These are phyloP conservation scores for Notothenia coriiceps DNA, from an alignment of 2,113 vertebrate species.

Conservation along the genomic window DNA sequence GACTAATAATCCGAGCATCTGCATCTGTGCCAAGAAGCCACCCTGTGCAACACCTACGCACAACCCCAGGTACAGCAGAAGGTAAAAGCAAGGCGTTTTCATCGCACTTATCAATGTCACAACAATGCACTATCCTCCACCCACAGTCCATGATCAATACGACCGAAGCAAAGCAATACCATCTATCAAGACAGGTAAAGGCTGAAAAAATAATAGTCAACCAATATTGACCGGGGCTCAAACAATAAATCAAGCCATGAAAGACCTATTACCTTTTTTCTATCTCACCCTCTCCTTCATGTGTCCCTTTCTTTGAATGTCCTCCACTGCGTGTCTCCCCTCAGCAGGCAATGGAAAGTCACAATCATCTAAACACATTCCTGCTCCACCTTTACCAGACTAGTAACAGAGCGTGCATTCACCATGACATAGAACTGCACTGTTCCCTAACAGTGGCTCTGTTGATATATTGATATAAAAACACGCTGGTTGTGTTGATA, in stretches of 20 bases:
- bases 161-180: constrained; percentile 37
- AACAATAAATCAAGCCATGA: constrained; percentile 59
- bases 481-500: constrained; percentile 50
- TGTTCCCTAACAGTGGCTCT: constrained; percentile 44
- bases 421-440: constrained; percentile 6
- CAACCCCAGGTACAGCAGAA: constrained; percentile 17
- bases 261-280: constrained; percentile 44
- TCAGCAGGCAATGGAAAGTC: constrained; percentile 58
- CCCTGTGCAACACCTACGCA: constrained; percentile 8
- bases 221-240: constrained; percentile 40
- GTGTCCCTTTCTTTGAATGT: constrained; percentile 37
- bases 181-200: constrained; percentile 64
- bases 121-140: constrained; percentile 34
- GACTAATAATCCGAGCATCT: constrained; percentile 17
- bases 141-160: constrained; percentile 68
- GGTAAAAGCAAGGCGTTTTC: constrained; percentile 41
- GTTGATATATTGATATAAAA: constrained; percentile 60
- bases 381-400: constrained; percentile 52
- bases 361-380: constrained; percentile 67
- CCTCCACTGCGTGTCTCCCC: constrained; percentile 25
- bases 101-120: constrained; percentile 23
- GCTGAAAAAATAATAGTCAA: constrained; percentile 39
- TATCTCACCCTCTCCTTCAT: constrained; percentile 11
- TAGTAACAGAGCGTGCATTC: constrained; percentile 31
- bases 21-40: neutral